Conservation (phyloP, 2,113 vertebrate species). For the Malaclemys terrapin region DNA sequence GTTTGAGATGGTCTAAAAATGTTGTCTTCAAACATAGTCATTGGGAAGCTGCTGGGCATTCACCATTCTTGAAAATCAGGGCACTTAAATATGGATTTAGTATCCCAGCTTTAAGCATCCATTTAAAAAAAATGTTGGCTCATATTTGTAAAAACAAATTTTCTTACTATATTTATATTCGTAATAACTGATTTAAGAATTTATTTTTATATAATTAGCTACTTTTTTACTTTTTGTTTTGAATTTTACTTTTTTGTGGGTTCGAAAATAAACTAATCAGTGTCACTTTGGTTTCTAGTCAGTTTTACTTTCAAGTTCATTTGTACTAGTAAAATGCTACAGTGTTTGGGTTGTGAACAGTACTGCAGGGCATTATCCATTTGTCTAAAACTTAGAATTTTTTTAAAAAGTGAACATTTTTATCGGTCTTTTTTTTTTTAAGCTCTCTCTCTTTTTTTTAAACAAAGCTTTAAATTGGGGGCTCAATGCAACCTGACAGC, state of each 20-base stretch:
- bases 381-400: not conserved
- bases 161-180: not conserved
- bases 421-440: not conserved
- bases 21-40: not conserved
- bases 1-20: not conserved
- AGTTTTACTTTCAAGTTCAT: not conserved
- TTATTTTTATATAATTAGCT: not conserved
- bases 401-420: not conserved
- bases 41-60: not conserved
- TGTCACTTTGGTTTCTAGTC: not conserved
- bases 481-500: not conserved
- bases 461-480: not conserved
- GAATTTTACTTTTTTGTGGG: not conserved
- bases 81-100: rapidly evolving
- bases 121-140: not conserved
- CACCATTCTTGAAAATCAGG: not conserved
- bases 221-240: not conserved
- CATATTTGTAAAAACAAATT: not conserved
- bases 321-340: not conserved
- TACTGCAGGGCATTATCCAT: not conserved
- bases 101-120: not conserved
- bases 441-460: not conserved
- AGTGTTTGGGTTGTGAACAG: not conserved
- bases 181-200: not conserved
- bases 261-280: not conserved